A percentile compares a stretch with the other conserved stretches of the same genome.
Evolutionary conservation across 2,888 invertebrate genomes (phyloP).

Genomic region (Teleogryllus oceanicus): DNA sequence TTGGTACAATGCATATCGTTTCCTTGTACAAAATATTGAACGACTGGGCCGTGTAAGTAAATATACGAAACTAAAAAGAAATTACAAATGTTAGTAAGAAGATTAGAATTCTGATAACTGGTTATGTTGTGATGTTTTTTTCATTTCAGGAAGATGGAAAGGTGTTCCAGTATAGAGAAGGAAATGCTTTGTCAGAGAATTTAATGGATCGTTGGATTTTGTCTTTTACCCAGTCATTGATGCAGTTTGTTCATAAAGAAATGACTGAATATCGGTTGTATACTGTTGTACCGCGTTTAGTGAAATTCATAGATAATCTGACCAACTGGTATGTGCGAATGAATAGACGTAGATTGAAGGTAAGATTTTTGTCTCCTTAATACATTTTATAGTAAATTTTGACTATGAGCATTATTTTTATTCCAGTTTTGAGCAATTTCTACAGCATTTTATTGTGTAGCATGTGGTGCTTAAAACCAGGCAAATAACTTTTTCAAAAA

Average conservation of each 20-base stretch:
- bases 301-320: slow-evolving; percentile 94
- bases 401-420: no score
- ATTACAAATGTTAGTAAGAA: not conserved
- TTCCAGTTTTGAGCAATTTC: no score
- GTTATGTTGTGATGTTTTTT: not conserved
- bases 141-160: slow-evolving; percentile 26
- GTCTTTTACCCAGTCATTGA: slow-evolving; percentile 90
- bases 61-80: not conserved
- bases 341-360: slow-evolving; percentile 89
- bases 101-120: not conserved
- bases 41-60: slow-evolving; percentile 57
- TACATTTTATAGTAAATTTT: no score
- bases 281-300: slow-evolving; percentile 88
- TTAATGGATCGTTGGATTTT: slow-evolving; percentile 97
- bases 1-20: slow-evolving; percentile 92
- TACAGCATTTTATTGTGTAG: no score
- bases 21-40: slow-evolving; percentile 90
- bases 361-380: slow-evolving; percentile 31
- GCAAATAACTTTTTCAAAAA: no score
- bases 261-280: slow-evolving; percentile 94
- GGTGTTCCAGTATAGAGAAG: slow-evolving; percentile 32
- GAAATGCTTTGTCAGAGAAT: slow-evolving; percentile 55
- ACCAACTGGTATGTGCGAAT: slow-evolving; percentile 99
- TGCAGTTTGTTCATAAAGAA: slow-evolving; percentile 83
- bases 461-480: no score